phyloP scores from a whole-genome alignment of 2,113 vertebrate genomes.

The Argyrosomus japonicus region DNA sequence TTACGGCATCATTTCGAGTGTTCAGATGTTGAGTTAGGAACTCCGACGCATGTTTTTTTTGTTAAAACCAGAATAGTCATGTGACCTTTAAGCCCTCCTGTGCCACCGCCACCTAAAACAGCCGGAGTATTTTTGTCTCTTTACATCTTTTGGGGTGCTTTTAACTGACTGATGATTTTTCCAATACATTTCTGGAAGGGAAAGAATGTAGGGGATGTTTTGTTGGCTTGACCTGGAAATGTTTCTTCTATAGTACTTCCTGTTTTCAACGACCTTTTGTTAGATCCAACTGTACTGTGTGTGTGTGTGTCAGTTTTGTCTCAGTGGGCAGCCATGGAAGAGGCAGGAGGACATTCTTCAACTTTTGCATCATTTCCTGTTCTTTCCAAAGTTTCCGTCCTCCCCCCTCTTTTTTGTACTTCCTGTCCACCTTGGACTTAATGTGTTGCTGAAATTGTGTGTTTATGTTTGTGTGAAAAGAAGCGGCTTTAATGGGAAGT shows the following conservation, averaged over 20 bases:
- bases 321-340: slow-evolving; percentile 28
- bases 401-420: slow-evolving; percentile 28
- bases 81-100: slow-evolving; percentile 2
- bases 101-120: not conserved
- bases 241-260: slow-evolving; percentile 73
- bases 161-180: slow-evolving; percentile 19
- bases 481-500: slow-evolving; percentile 6
- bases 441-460: slow-evolving; percentile 44
- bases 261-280: slow-evolving; percentile 77
- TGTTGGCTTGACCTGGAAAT: slow-evolving; percentile 72
- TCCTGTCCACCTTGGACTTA: slow-evolving; percentile 71
- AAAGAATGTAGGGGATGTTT: slow-evolving; percentile 63
- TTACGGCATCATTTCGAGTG: not conserved
- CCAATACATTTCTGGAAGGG: slow-evolving; percentile 51
- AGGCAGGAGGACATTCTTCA: slow-evolving; percentile 69
- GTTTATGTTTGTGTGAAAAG: slow-evolving; percentile 39
- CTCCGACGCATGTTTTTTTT: not conserved
- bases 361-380: slow-evolving; percentile 77
- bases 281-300: slow-evolving; percentile 32
- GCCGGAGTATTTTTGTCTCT: slow-evolving; percentile 19
- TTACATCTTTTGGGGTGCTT: slow-evolving; percentile 19
- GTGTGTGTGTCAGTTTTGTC: slow-evolving; percentile 8
- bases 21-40: not conserved
- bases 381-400: slow-evolving; percentile 63
- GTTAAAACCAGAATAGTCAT: not conserved